These are phyloP conservation scores for Psittacula echo DNA, from an alignment of 2,797 vertebrate genomes.

Conservation along the genomic window DNA sequence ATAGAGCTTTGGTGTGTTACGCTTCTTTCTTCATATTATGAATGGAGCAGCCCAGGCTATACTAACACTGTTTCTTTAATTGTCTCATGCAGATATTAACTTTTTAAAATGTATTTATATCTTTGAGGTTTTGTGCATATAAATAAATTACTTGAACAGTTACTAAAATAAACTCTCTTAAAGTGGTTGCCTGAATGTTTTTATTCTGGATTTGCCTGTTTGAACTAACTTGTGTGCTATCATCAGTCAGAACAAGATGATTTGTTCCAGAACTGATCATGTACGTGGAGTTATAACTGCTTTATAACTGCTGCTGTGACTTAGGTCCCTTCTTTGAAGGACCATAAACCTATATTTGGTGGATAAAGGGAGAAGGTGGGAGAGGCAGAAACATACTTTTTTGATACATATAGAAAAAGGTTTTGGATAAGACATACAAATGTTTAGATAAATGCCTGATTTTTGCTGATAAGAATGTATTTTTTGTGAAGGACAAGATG, in stretches of 20 bases:
- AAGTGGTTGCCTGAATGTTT: neutral
- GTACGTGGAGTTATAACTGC: neutral
- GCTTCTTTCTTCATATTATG: neutral
- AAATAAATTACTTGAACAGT: neutral
- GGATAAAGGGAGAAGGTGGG: neutral
- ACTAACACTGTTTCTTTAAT: neutral
- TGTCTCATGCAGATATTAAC: neutral
- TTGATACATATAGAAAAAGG: neutral
- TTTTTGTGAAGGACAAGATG: neutral
- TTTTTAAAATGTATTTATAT: neutral
- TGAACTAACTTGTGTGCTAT: neutral
- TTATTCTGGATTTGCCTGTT: neutral
- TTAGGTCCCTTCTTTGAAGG: neutral
- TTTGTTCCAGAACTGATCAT: neutral
- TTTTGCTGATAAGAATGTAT: neutral
- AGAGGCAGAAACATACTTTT: neutral
- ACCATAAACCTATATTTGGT: neutral
- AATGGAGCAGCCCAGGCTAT: neutral
- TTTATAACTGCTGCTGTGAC: neutral
- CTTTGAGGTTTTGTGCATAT: neutral
- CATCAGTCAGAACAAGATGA: neutral
- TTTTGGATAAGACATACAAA: neutral
- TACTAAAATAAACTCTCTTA: neutral
- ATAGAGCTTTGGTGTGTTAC: neutral
- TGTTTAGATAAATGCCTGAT: neutral